Percentiles rank a stretch among this genome's conserved stretches.
phyloP scores from a whole-genome alignment of 1,140 invertebrate genomes.

The Trachymyrmex septentrionalis region DNA sequence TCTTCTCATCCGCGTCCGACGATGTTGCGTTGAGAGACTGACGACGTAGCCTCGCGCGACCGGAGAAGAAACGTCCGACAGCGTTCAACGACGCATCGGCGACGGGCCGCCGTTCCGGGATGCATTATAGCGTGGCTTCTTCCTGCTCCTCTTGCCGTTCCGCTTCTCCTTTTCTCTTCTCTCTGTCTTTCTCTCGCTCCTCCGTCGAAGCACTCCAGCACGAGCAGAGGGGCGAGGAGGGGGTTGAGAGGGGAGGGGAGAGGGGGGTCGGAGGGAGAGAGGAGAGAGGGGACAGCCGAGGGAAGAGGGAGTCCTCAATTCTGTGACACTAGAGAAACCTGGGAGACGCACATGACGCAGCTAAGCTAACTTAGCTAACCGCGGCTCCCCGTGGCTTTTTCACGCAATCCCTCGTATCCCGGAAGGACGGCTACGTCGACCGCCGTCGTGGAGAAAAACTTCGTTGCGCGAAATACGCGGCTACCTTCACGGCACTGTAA shows the following conservation, averaged over 20 bases:
- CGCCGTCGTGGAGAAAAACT: too few species aligned
- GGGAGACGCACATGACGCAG: conserved; percentile 35
- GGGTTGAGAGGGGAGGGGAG: not conserved
- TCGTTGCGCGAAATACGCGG: too few species aligned
- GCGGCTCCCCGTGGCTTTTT: not conserved
- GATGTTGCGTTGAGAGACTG: not conserved
- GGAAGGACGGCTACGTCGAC: too few species aligned
- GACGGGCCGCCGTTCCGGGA: conserved; percentile 42
- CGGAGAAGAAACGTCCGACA: not conserved
- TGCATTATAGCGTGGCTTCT: conserved; percentile 24
- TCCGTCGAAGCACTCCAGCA: not conserved
- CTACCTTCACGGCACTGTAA: too few species aligned
- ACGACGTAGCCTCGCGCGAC: conserved; percentile 6
- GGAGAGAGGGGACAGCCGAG: not conserved
- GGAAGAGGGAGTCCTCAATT: conserved; percentile 10
- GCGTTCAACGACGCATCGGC: conserved; percentile 30
- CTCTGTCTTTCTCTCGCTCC: too few species aligned
- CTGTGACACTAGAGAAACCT: not conserved
- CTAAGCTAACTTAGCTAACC: not conserved
- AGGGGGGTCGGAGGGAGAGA: not conserved
- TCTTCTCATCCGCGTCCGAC: conserved; percentile 53
- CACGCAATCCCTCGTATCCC: not conserved
- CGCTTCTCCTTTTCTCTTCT: too few species aligned
- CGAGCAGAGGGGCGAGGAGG: not conserved
- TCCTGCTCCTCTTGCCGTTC: not conserved